Conservation (phyloP, 2,113 vertebrate species). For the Protobothrops mucrosquamatus region DNA sequence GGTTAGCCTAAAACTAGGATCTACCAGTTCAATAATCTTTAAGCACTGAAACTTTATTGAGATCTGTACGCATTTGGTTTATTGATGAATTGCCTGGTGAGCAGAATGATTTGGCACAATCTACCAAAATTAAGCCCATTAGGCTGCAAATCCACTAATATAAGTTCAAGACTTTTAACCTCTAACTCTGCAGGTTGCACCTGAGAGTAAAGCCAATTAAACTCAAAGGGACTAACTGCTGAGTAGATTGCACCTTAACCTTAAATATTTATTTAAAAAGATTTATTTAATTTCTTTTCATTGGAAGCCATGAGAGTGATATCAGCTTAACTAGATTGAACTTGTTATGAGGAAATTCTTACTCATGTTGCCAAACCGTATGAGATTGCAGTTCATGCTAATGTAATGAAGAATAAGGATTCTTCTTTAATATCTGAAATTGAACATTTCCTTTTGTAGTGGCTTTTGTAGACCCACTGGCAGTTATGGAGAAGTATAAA, state of each 20-base stretch:
- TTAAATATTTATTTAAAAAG: not conserved
- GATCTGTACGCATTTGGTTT: not conserved
- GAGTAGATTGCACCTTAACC: not conserved
- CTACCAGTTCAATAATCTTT: not conserved
- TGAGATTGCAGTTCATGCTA: constrained; percentile 65
- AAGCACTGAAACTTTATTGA: not conserved
- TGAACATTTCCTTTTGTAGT: constrained; percentile 65
- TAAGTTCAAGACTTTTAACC: not conserved
- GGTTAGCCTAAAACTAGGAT: not conserved
- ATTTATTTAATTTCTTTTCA: not conserved
- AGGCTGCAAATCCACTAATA: not conserved
- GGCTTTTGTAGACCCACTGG: constrained; percentile 68
- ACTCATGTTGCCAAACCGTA: constrained; percentile 57
- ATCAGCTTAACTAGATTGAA: not conserved
- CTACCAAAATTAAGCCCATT: not conserved
- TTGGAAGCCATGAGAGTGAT: constrained; percentile 10
- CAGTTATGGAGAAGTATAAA: constrained; percentile 52
- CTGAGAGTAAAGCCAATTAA: not conserved
- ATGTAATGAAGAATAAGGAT: constrained; percentile 68
- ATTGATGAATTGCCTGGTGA: not conserved
- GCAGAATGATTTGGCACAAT: not conserved
- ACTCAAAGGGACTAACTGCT: not conserved
- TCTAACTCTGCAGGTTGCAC: not conserved
- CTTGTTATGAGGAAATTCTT: constrained; percentile 44
- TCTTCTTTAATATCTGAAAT: constrained; percentile 72